Base-by-base conservation (phyloP, 2,797 vertebrate genomes). In the Poecilia velifera region DNA sequence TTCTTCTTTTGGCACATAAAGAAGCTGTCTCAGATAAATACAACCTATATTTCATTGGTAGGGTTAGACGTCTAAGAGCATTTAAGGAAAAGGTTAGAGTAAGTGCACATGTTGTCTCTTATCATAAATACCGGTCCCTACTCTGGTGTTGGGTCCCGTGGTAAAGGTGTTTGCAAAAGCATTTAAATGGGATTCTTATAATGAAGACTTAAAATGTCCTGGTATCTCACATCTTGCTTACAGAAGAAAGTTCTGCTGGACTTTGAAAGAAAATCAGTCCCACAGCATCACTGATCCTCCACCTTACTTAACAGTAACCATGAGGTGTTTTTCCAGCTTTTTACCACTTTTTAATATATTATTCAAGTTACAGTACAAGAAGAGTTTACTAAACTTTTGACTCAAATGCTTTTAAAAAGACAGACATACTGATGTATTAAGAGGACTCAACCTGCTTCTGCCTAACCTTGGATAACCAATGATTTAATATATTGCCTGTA, bases 1-100 rank as follows among this genome's bases (percentile, higher is more conserved):
- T 53, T 93, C 93, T 94, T 75, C 74, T 82, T 77, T 77, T 78
- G 74, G 73, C 74, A 78, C 77, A 76, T 34, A 62, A 9, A 71
- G 79, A 64, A 64, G 47, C 59, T 73, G 72, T 31, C 43, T 74
- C 31, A 71, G 31, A 74, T 71, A 83, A 75, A 79, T 43, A 46
- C n/a, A 12, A 71, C 31, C 80, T 76, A 47, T 74, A 62, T 85
- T 70, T 83, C 25, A 46, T 51, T 72, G 68, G 47, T 25, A 51
- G 39, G 72, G 71, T 86, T 49, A 78, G 36, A 53, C 78, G 59
- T 72, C 73, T 70, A 46, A 34, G 47, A 46, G 16, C 62, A 34
- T 77, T 84, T 64, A 82, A 45, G 76, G n/a, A 34, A 49, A 76
- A 25, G 28, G 57, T 57, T 77, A 62, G 14, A 28, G 39, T 49